A percentile compares a stretch with the other conserved stretches of the same genome.
phyloP scores from a whole-genome alignment of 2,888 invertebrate species.

The Elysia crispata region DNA sequence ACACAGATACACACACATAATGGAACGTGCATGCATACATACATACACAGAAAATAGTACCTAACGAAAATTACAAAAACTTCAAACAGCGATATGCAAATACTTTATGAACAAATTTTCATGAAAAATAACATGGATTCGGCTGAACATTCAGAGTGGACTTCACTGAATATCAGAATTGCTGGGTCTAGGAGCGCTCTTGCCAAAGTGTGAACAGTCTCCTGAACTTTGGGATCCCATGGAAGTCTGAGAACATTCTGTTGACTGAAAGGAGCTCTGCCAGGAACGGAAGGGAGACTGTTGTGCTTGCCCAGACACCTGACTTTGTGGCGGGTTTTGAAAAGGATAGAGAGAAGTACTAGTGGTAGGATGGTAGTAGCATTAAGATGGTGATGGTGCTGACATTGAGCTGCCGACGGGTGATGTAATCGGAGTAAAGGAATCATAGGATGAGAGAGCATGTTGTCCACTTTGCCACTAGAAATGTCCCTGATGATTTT shows the following conservation, averaged over 20 bases:
- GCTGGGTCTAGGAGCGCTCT: not conserved
- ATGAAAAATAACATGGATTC: no score
- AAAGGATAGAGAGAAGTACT: not conserved
- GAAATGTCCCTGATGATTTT: constrained; percentile 18
- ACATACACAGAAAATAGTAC: no score
- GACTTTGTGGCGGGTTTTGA: constrained; percentile 11
- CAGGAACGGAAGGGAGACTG: constrained; percentile 1
- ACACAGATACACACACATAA: no score
- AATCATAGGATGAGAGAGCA: not conserved
- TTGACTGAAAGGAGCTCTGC: constrained; percentile 18
- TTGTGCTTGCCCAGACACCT: constrained; percentile 7
- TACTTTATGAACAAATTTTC: no score
- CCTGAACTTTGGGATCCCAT: not conserved
- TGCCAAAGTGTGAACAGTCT: not conserved
- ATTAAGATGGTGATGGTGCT: constrained; percentile 10
- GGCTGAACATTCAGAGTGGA: constrained; percentile 1
- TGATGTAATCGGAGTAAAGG: constrained; percentile 19
- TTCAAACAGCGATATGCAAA: no score
- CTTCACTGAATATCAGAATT: constrained; percentile 2
- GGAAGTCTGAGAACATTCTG: not conserved
- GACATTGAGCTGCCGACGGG: constrained; percentile 5
- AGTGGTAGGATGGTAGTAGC: constrained; percentile 12
- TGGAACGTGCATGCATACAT: no score
- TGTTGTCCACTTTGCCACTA: not conserved
- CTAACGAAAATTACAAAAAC: no score